phyloP scores from a whole-genome alignment of 2,888 invertebrate genomes.

The Brachypalpus laphriformis region DNA sequence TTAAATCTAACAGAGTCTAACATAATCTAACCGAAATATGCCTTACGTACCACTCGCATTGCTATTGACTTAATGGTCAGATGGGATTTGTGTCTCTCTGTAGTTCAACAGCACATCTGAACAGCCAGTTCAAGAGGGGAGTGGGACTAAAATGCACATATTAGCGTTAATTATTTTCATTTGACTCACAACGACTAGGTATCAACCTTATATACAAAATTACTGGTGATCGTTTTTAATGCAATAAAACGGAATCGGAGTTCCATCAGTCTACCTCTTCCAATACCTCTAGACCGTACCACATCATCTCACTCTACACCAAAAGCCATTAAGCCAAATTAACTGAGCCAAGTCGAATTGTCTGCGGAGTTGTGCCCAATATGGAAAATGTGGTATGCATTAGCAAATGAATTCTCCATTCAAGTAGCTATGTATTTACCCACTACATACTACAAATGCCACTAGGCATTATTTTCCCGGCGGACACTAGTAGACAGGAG shows the following conservation, averaged over 20 bases:
- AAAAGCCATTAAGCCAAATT: slow-evolving; percentile 47
- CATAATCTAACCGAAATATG: no score
- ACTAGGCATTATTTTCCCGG: slow-evolving; percentile 53
- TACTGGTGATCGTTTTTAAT: no score
- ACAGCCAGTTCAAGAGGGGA: no score
- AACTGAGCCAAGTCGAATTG: slow-evolving; percentile 29
- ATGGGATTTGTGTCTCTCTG: no score
- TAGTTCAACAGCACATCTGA: no score
- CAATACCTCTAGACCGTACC: slow-evolving; percentile 36
- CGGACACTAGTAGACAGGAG: slow-evolving; percentile 51
- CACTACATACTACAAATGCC: slow-evolving; percentile 67
- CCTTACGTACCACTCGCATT: no score
- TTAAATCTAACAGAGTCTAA: no score
- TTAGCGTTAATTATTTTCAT: no score
- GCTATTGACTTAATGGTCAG: no score
- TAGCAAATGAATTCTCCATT: slow-evolving; percentile 41
- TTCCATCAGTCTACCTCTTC: slow-evolving; percentile 27
- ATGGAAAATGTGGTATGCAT: slow-evolving; percentile 61
- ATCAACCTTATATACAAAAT: no score
- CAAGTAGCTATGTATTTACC: slow-evolving; percentile 52
- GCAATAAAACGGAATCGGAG: not conserved
- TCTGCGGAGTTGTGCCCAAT: slow-evolving; percentile 43
- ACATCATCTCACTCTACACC: slow-evolving; percentile 38
- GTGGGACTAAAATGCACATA: no score
- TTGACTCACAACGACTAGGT: no score